A percentile compares a stretch with the other conserved stretches of the same genome.
Conservation (phyloP, 1,140 invertebrate genomes). For the Leptinotarsa defecta region DNA sequence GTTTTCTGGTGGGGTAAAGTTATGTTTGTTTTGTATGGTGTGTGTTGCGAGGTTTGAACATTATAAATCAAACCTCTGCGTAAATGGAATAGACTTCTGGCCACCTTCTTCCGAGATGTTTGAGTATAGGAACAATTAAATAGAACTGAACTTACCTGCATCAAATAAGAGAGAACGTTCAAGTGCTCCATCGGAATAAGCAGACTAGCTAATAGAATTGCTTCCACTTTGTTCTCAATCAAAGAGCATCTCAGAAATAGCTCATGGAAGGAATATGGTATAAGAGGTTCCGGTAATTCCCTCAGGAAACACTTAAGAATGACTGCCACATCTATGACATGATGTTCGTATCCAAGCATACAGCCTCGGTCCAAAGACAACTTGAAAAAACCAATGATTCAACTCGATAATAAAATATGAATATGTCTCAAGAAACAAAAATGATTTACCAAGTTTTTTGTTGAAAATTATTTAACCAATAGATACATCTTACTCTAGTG, state of each 20-base stretch:
- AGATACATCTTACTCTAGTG: no score
- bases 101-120: no score
- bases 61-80: no score
- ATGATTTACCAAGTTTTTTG: conserved; percentile 6
- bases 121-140: background rate
- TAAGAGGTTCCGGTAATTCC: conserved; percentile 80
- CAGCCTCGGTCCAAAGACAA: conserved; percentile 68
- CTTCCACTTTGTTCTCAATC: conserved; percentile 58
- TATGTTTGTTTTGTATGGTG: no score
- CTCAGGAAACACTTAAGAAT: conserved; percentile 83
- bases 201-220: conserved; percentile 67
- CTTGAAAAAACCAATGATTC: conserved; percentile 51
- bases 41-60: no score
- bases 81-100: no score
- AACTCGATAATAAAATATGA: background rate
- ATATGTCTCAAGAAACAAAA: conserved; percentile 10
- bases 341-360: conserved; percentile 65
- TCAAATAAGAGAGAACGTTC: conserved; percentile 70
- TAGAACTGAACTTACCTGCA: conserved; percentile 58
- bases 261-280: conserved; percentile 73
- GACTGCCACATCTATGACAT: conserved; percentile 81
- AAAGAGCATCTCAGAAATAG: conserved; percentile 72
- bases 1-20: no score
- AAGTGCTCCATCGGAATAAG: conserved; percentile 68
- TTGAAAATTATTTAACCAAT: background rate